These are phyloP conservation scores for Rhingia rostrata DNA, from an alignment of 2,888 invertebrate species.

Conservation along the genomic window DNA sequence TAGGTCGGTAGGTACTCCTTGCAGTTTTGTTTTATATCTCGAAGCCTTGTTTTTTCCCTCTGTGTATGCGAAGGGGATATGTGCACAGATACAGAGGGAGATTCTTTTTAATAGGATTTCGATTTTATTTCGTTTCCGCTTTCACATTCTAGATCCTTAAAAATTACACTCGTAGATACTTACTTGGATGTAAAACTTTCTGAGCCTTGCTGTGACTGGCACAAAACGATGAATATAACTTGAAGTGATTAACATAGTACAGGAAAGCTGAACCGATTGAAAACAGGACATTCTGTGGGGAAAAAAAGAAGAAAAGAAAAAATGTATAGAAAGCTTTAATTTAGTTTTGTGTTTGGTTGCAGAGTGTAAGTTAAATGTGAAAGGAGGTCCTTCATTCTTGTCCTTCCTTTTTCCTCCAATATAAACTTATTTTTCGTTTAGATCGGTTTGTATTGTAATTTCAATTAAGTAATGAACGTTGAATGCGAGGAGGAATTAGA, in stretches of 20 bases:
- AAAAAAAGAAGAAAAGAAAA: slow-evolving; percentile 80
- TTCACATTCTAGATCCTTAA: slow-evolving; percentile 42
- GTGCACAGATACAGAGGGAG: slow-evolving; percentile 29
- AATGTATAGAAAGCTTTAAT: slow-evolving; percentile 42
- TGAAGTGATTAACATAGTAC: slow-evolving; percentile 99
- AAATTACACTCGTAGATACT: slow-evolving; percentile 84
- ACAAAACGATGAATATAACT: slow-evolving; percentile 99
- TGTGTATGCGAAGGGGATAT: slow-evolving; percentile 2
- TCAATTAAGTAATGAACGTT: slow-evolving; percentile 54
- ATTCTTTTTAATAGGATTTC: slow-evolving; percentile 66
- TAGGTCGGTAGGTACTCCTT: not conserved
- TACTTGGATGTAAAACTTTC: slow-evolving; percentile 98
- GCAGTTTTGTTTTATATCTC: slow-evolving; percentile 25
- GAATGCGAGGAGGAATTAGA: slow-evolving; percentile 26
- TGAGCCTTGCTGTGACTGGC: slow-evolving; percentile 99
- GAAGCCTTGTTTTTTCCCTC: not conserved
- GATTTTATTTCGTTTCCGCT: slow-evolving; percentile 53
- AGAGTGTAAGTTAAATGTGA: slow-evolving; percentile 1
- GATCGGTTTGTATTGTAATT: slow-evolving; percentile 55
- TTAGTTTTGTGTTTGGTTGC: slow-evolving; percentile 38
- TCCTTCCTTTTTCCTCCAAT: slow-evolving; percentile 25
- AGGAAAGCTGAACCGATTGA: slow-evolving; percentile 98
- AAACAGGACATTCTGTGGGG: slow-evolving; percentile 94
- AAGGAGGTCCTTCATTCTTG: slow-evolving; percentile 15
- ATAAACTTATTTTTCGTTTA: slow-evolving; percentile 1